Conservation (phyloP, 2,888 invertebrate species). For the Drosophila tripunctata region DNA sequence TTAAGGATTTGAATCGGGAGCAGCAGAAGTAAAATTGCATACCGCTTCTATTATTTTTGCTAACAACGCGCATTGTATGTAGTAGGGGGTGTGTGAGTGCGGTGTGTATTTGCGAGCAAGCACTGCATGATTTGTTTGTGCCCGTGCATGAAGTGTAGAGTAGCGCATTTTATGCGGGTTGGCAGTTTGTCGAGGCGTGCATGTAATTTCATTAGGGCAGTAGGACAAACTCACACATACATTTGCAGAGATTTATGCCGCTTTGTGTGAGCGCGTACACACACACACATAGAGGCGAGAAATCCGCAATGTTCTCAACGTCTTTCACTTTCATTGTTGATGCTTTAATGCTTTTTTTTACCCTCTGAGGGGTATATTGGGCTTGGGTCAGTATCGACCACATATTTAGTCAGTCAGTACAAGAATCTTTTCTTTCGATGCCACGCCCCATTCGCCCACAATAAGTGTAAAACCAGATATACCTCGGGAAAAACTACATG, state of each 20-base stretch:
- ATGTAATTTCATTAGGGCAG: constrained; percentile 79
- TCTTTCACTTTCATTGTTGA: constrained; percentile 58
- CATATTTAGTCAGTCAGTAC: no score
- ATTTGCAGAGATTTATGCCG: neutral
- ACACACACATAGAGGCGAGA: neutral
- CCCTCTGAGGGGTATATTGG: no score
- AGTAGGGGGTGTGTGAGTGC: constrained; percentile 1
- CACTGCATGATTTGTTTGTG: constrained; percentile 43
- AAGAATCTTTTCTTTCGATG: no score
- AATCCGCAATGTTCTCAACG: constrained; percentile 7
- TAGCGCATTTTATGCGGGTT: constrained; percentile 50
- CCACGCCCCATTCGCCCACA: no score
- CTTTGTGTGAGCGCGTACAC: neutral
- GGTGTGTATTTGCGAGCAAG: constrained; percentile 17
- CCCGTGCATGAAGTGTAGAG: constrained; percentile 44
- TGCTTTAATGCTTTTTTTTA: neutral
- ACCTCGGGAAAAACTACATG: no score
- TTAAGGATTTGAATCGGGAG: no score
- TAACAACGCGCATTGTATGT: no score
- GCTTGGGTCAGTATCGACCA: no score
- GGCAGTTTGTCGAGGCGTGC: constrained; percentile 49
- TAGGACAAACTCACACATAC: constrained; percentile 62
- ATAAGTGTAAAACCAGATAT: no score
- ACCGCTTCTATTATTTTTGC: no score
- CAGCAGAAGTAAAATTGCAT: no score